Conservation (phyloP, 2,888 invertebrate species). For the Calameuta pallipes region DNA sequence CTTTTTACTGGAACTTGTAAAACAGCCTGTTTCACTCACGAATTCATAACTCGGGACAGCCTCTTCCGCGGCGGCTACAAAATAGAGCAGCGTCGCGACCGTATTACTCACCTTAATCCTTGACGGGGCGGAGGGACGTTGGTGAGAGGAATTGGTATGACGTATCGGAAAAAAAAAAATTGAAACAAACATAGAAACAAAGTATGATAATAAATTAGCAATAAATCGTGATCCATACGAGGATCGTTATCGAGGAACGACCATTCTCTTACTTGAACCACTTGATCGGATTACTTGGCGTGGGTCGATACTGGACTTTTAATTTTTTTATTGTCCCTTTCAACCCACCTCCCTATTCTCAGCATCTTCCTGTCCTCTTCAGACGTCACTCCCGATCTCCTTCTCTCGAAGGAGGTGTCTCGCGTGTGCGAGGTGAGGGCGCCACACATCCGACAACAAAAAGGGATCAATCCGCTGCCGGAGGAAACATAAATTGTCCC, state of each 20-base stretch:
- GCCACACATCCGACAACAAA: conserved; percentile 50
- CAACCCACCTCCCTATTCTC: background rate
- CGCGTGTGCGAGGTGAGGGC: conserved; percentile 20
- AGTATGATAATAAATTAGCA: background rate
- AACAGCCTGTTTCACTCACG: conserved; percentile 8
- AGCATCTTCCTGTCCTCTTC: background rate
- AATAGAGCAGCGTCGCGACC: background rate
- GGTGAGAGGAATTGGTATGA: background rate
- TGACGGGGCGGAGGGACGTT: background rate
- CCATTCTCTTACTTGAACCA: background rate
- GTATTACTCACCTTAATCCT: background rate
- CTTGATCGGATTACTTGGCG: background rate
- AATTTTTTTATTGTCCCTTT: background rate
- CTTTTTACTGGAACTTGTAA: conserved; percentile 28
- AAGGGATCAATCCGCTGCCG: conserved; percentile 61
- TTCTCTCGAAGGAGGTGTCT: conserved; percentile 3
- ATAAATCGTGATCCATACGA: background rate
- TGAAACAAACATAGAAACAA: background rate
- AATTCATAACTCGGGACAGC: conserved; percentile 3
- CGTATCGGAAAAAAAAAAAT: background rate
- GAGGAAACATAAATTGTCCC: conserved; percentile 61
- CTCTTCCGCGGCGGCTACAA: background rate
- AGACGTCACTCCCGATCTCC: background rate
- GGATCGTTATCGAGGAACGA: background rate
- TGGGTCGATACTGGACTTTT: background rate